Evolutionary conservation across 2,113 vertebrate species (phyloP).

Genomic region (Passer domesticus): DNA sequence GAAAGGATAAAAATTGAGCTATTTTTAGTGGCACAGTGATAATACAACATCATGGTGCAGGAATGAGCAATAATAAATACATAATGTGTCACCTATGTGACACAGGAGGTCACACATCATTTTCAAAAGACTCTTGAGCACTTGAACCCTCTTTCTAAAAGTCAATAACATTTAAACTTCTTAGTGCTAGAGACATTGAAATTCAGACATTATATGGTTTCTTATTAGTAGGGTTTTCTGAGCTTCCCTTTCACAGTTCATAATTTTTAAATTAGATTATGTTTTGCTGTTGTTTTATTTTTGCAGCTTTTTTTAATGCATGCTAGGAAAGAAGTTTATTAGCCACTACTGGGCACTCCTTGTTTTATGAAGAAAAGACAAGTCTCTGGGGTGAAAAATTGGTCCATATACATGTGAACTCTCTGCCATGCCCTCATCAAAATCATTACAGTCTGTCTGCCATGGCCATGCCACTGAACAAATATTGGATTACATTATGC

Average conservation of each 20-base stretch:
- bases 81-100: neutral
- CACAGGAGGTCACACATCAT: neutral
- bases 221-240: neutral
- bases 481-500: slow-evolving; percentile 61
- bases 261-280: neutral
- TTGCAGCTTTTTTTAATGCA: neutral
- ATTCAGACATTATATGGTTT: neutral
- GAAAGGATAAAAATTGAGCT: neutral
- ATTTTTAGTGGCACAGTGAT: neutral
- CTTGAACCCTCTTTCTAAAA: neutral
- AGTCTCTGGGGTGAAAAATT: neutral
- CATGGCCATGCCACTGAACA: neutral
- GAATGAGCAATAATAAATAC: neutral
- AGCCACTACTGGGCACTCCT: neutral
- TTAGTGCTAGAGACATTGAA: neutral
- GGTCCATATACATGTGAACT: neutral
- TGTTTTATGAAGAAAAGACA: neutral
- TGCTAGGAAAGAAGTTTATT: neutral
- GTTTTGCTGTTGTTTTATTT: neutral
- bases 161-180: neutral
- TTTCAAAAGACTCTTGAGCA: neutral
- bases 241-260: neutral
- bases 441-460: neutral
- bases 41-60: neutral
- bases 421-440: neutral